phyloP scores from a whole-genome alignment of 1,140 invertebrate species.

The Saccostrea echinata region DNA sequence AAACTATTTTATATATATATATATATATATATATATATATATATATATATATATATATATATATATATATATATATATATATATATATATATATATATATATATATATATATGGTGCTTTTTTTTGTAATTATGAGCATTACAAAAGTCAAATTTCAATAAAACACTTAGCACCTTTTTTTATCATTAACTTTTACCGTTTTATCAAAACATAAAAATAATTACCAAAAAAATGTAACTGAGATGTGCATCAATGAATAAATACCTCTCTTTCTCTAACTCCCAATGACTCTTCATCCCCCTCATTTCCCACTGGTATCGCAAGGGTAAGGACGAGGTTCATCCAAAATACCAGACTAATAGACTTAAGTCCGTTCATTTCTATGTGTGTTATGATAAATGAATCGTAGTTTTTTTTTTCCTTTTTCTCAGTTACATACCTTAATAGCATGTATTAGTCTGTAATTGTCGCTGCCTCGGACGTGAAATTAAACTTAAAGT shows the following conservation, averaged over 20 bases:
- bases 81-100: no score
- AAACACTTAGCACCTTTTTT: no score
- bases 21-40: no score
- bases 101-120: no score
- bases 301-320: not conserved
- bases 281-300: not conserved
- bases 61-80: no score
- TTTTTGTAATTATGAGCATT: no score
- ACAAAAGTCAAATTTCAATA: no score
- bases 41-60: no score
- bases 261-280: not conserved
- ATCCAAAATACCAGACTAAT: slow-evolving; percentile 18
- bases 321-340: not conserved
- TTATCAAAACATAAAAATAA: no score
- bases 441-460: slow-evolving; percentile 29
- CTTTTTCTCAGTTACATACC: not conserved
- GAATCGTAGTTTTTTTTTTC: not conserved
- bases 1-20: no score
- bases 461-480: slow-evolving; percentile 31
- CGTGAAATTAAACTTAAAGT: slow-evolving; percentile 22
- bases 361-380: slow-evolving; percentile 7
- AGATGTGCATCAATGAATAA: not conserved
- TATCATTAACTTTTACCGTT: no score
- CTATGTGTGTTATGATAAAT: slow-evolving; percentile 7
- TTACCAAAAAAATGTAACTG: no score